phyloP scores from a whole-genome alignment of 2,888 invertebrate genomes.

The Seira musarum region DNA sequence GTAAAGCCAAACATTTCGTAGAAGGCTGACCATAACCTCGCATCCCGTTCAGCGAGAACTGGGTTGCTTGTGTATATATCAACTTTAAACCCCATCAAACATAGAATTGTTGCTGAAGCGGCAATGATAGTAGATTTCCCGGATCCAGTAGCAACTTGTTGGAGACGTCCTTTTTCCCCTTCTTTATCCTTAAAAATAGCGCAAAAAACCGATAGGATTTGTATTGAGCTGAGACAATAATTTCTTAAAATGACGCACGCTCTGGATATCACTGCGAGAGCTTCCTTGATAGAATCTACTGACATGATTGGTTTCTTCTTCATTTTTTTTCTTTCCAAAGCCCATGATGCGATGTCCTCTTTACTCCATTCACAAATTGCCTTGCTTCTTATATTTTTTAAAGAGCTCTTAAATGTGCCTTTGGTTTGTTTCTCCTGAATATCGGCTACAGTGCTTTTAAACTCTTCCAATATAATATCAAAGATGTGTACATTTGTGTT shows the following conservation, averaged over 20 bases:
- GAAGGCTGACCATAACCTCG: conserved; percentile 39
- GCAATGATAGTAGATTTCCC: conserved; percentile 47
- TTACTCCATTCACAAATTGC: no score
- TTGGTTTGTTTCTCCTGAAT: no score
- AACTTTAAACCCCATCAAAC: not conserved
- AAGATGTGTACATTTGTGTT: no score
- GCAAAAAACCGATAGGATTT: not conserved
- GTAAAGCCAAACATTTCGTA: conserved; percentile 38
- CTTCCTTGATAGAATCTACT: no score
- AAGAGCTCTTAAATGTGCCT: no score
- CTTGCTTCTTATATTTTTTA: no score
- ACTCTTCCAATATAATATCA: no score
- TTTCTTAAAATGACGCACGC: not conserved
- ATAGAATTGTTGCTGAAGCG: conserved; percentile 14
- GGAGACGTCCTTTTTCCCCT: conserved; percentile 14
- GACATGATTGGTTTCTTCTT: no score
- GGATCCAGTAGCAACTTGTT: conserved; percentile 45
- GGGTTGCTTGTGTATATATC: conserved; percentile 55
- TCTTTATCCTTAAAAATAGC: not conserved
- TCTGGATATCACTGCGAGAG: conserved; percentile 4
- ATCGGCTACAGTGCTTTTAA: no score
- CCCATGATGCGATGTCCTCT: no score
- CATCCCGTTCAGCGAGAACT: conserved; percentile 56
- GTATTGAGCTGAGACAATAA: conserved; percentile 8
- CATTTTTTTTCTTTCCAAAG: no score